phyloP scores from a whole-genome alignment of 2,113 vertebrate species.

The Sporophila hypoxantha region DNA sequence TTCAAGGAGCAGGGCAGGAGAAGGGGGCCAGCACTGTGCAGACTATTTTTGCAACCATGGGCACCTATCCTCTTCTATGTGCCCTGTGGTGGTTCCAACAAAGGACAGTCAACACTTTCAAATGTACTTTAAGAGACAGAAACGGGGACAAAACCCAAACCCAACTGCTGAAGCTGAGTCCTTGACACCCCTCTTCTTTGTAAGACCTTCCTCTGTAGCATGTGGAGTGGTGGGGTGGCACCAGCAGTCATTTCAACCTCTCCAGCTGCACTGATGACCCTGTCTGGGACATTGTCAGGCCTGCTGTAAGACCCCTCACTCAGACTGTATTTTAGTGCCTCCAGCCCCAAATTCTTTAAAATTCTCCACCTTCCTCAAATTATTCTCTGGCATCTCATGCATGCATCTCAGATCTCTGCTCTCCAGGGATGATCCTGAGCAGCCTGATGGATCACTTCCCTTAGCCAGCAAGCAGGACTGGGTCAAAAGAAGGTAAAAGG shows the following conservation, averaged over 20 bases:
- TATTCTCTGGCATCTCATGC: not conserved
- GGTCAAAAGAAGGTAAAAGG: not conserved
- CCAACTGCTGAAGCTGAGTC: not conserved
- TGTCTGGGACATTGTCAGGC: not conserved
- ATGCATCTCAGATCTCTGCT: not conserved
- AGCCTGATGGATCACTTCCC: not conserved
- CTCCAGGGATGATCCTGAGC: not conserved
- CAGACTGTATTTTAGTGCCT: not conserved
- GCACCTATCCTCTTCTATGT: fast-evolving
- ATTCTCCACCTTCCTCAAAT: not conserved
- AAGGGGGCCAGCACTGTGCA: not conserved
- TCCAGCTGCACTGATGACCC: not conserved
- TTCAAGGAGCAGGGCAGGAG: not conserved
- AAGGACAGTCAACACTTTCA: not conserved
- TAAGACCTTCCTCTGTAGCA: not conserved
- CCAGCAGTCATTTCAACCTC: not conserved
- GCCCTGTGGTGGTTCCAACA: not conserved
- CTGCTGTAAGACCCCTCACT: not conserved
- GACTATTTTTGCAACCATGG: not conserved
- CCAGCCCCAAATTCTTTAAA: not conserved
- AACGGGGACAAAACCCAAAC: not conserved
- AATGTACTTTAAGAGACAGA: not conserved
- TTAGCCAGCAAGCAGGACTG: not conserved
- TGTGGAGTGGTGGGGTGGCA: not conserved
- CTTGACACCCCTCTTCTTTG: not conserved